Evolutionary conservation across 1,140 invertebrate genomes (phyloP).

Genomic region (Gonioctena quinquepunctata): DNA sequence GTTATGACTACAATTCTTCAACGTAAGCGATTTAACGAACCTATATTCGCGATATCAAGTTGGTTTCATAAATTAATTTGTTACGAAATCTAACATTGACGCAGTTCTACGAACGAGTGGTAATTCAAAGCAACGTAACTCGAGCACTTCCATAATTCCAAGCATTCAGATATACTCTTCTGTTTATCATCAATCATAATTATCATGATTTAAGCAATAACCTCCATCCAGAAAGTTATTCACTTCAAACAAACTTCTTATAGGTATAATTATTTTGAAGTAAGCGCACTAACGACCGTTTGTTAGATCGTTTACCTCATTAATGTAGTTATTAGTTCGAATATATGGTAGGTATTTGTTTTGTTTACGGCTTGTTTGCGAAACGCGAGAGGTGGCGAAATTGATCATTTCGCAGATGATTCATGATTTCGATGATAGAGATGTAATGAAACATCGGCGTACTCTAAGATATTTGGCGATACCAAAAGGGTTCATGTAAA

Average conservation of each 20-base stretch:
- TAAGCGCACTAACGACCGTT: slow-evolving; percentile 22
- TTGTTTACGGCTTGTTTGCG: slow-evolving; percentile 10
- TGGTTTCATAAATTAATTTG: neutral
- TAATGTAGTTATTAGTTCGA: slow-evolving; percentile 16
- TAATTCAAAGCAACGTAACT: neutral
- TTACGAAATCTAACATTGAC: neutral
- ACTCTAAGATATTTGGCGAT: too few relatives aligned
- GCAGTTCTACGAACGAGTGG: neutral
- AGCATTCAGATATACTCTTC: slow-evolving; percentile 18
- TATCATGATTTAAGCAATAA: slow-evolving; percentile 27
- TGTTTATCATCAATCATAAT: slow-evolving; percentile 31
- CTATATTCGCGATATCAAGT: too few relatives aligned
- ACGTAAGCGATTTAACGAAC: too few relatives aligned
- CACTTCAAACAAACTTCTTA: slow-evolving; percentile 27
- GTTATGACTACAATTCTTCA: too few relatives aligned
- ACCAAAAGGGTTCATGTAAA: too few relatives aligned
- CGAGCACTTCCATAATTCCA: neutral
- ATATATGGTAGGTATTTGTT: slow-evolving; percentile 9
- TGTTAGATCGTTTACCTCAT: slow-evolving; percentile 24
- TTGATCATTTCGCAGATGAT: neutral
- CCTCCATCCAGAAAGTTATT: slow-evolving; percentile 12
- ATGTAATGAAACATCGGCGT: too few relatives aligned
- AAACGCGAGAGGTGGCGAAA: neutral
- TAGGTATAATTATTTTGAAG: slow-evolving; percentile 26
- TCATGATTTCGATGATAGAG: neutral